Base-by-base conservation (phyloP, 1,140 invertebrate genomes). In the Radopholus similis region DNA sequence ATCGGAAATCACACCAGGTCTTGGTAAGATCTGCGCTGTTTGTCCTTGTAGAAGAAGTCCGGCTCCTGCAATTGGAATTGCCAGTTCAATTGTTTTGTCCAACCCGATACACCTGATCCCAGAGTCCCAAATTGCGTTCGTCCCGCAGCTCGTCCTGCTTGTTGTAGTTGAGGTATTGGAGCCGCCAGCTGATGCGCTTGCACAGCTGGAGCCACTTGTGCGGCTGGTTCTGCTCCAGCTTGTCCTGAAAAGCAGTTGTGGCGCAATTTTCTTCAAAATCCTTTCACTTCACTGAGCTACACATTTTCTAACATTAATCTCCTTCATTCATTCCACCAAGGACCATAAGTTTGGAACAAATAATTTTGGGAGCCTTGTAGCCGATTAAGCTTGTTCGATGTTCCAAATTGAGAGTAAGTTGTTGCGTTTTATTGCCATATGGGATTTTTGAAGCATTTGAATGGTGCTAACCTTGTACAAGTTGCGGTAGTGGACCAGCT, bases 401-500 rank as follows among this genome's bases (percentile, higher is more conserved):
- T n/a, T n/a, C n/a, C n/a, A n/a, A n/a, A n/a, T n/a, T n/a, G n/a
- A n/a, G n/a, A n/a, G n/a, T n/a, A n/a, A n/a, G n/a, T n/a, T n/a
- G n/a, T n/a, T n/a, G n/a, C n/a, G n/a, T n/a, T n/a, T n/a, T n/a
- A n/a, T n/a, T n/a, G n/a, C n/a, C n/a, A n/a, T n/a, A n/a, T n/a
- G n/a, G n/a, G n/a, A n/a, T n/a, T n/a, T n/a, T n/a, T n/a, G n/a
- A n/a, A n/a, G n/a, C n/a, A n/a, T n/a, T n/a, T 42, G 13, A 42
- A 42, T 15, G 40, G 40, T 15, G 40, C 13, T 15, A 42, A n/a
- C 23, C 40, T 57, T 78, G 62, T 82, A 80, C 15, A 80, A 49
- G 62, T 82, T 82, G 51, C 79, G 55, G 66, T 83, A 81, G 66
- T 81, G 79, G 54, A 82, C 81, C 18, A 83, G 56, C 62, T 80